phyloP scores from a whole-genome alignment of 2,888 invertebrate genomes.

The Keiferia lycopersicella region DNA sequence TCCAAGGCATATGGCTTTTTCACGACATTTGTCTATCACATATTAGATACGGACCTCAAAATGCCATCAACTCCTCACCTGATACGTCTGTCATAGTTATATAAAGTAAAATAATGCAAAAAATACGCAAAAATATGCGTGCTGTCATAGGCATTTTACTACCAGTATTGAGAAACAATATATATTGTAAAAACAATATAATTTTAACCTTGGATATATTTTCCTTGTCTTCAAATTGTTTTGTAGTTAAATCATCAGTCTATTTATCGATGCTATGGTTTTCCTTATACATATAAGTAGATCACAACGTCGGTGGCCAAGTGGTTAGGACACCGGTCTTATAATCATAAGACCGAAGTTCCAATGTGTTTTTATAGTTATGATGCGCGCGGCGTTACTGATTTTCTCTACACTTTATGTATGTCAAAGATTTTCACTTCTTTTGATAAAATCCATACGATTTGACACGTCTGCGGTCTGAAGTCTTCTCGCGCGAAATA shows the following conservation, averaged over 20 bases:
- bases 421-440: no score
- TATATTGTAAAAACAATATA: background rate
- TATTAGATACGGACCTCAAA: no score
- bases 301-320: background rate
- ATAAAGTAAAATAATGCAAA: background rate
- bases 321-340: no score
- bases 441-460: no score
- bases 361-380: background rate
- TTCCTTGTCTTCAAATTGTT: background rate
- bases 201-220: background rate
- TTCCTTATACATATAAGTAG: background rate
- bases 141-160: background rate
- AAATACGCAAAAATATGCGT: background rate
- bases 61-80: no score
- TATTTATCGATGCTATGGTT: background rate
- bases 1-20: no score
- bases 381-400: no score
- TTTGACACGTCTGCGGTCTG: no score
- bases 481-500: no score
- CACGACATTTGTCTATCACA: no score
- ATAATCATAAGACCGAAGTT: no score
- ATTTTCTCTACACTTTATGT: no score
- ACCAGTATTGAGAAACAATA: background rate
- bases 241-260: background rate
- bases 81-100: background rate